Evolutionary conservation across 2,797 vertebrate genomes (phyloP).

Genomic region (Chromis chromis): DNA sequence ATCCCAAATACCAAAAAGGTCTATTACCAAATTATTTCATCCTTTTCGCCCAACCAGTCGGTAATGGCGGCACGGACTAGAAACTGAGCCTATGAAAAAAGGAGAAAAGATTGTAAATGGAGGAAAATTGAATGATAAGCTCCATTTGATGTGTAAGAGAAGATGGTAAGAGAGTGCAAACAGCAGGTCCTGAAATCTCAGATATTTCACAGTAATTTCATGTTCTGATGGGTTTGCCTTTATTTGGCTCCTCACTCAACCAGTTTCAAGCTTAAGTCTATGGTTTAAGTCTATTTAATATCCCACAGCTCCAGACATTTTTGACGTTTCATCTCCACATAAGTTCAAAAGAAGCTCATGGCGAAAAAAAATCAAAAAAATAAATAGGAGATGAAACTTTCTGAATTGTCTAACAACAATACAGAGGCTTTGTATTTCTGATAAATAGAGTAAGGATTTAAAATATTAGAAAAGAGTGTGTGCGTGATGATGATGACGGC

Average conservation of each 20-base stretch:
- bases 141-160: constrained; percentile 54
- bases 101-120: constrained; percentile 53
- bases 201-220: constrained; percentile 47
- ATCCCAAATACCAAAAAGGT: constrained; percentile 38
- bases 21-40: constrained; percentile 43
- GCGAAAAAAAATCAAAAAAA: neutral
- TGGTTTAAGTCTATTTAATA: constrained; percentile 45
- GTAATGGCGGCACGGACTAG: constrained; percentile 35
- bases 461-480: constrained; percentile 38
- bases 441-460: constrained; percentile 25
- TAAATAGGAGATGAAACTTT: constrained; percentile 1
- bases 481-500: constrained; percentile 18
- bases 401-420: constrained; percentile 32
- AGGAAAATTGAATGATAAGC: constrained; percentile 68
- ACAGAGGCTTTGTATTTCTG: constrained; percentile 24
- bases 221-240: constrained; percentile 56
- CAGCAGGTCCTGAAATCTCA: constrained; percentile 40
- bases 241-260: constrained; percentile 50
- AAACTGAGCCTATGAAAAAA: constrained; percentile 44
- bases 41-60: constrained; percentile 32
- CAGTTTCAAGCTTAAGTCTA: constrained; percentile 41
- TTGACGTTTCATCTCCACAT: constrained; percentile 44
- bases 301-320: constrained; percentile 47
- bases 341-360: constrained; percentile 43
- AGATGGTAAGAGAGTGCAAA: constrained; percentile 50